Evolutionary conservation across 2,888 invertebrate species (phyloP).

Genomic region (Cancer borealis): DNA sequence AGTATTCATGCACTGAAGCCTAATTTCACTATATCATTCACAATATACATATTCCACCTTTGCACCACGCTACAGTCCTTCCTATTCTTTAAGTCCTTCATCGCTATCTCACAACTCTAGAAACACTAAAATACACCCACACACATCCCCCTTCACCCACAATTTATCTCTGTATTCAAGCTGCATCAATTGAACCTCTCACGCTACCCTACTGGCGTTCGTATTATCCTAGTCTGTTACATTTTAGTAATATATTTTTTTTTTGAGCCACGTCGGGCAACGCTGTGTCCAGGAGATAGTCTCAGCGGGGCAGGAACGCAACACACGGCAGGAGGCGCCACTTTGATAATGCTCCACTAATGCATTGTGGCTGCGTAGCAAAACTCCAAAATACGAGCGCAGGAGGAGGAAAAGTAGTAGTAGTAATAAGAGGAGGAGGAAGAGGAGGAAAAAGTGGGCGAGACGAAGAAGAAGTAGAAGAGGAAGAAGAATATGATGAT

Average conservation of each 20-base stretch:
- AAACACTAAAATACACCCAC: not conserved
- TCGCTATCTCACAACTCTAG: too few relatives aligned
- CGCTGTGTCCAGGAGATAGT: not conserved
- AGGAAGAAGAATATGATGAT: not conserved
- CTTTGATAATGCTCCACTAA: not conserved
- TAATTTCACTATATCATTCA: too few relatives aligned
- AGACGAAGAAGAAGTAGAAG: not conserved
- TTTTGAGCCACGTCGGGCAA: not conserved
- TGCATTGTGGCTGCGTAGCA: not conserved
- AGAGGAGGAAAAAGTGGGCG: not conserved
- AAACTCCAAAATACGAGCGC: not conserved
- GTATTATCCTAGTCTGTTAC: not conserved
- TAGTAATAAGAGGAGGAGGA: not conserved
- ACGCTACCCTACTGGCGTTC: not conserved
- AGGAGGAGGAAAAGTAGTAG: not conserved
- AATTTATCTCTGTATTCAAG: too few relatives aligned
- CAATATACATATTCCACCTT: not conserved
- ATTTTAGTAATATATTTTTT: not conserved
- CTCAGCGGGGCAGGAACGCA: slow-evolving; percentile 8
- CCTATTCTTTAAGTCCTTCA: too few relatives aligned
- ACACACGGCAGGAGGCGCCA: slow-evolving; percentile 21
- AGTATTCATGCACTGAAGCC: too few relatives aligned
- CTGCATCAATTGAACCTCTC: not conserved
- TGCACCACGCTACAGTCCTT: too few relatives aligned
- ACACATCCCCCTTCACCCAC: not conserved